These are phyloP conservation scores for Daubentonia madagascariensis DNA, from an alignment of 2,113 vertebrate species.

Conservation along the genomic window DNA sequence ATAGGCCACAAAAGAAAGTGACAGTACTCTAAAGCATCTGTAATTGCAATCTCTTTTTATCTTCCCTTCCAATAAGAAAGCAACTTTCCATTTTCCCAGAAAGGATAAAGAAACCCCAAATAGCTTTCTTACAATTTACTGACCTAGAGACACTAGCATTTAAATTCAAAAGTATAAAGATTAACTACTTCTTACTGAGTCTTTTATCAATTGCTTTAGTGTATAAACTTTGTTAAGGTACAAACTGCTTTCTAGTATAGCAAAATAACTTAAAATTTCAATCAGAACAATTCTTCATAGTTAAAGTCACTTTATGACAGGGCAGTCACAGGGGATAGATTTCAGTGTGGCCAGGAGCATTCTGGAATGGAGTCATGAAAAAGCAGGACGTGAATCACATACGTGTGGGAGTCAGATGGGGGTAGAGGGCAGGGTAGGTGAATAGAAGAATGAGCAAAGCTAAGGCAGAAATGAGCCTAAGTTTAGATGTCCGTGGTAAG, in stretches of 20 bases:
- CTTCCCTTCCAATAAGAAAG: neutral
- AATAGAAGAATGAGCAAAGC: neutral
- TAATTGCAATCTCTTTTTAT: neutral
- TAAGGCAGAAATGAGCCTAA: neutral
- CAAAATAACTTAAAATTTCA: conserved; percentile 17
- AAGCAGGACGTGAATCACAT: neutral
- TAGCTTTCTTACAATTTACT: neutral
- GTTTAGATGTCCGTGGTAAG: neutral
- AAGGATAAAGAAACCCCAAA: neutral
- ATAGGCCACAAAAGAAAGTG: neutral
- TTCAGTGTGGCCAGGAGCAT: neutral
- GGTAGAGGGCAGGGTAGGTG: too few relatives aligned
- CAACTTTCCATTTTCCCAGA: neutral
- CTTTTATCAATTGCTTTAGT: neutral
- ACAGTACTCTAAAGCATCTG: neutral
- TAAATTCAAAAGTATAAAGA: neutral
- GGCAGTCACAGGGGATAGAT: neutral
- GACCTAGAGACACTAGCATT: neutral
- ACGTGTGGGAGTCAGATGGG: neutral
- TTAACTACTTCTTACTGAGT: neutral
- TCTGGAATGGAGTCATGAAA: neutral
- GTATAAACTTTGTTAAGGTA: neutral
- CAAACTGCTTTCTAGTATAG: neutral
- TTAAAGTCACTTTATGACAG: neutral
- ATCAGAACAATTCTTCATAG: neutral